phyloP scores from a whole-genome alignment of 2,888 invertebrate genomes.

The Osmoderma eremita region DNA sequence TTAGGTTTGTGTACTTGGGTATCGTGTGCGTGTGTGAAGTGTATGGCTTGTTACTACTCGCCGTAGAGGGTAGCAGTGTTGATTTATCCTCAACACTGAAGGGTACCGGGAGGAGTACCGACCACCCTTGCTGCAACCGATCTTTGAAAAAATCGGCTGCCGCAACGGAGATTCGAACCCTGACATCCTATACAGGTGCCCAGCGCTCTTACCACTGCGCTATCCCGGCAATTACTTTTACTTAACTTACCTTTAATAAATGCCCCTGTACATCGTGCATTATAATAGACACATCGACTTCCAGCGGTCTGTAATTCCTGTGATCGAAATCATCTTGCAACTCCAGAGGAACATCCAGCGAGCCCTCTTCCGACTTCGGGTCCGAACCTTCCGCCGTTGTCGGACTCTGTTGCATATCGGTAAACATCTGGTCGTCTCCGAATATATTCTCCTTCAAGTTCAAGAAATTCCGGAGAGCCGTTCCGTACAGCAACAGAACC shows the following conservation, averaged over 20 bases:
- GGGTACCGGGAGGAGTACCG: too few species aligned
- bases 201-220: too few species aligned
- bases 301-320: conserved; percentile 86
- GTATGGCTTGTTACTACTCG: too few species aligned
- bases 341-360: conserved; percentile 76
- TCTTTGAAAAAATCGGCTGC: too few species aligned
- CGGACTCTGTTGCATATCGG: conserved; percentile 83
- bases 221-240: too few species aligned
- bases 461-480: conserved; percentile 88
- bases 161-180: too few species aligned
- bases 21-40: too few species aligned
- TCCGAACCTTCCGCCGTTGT: conserved; percentile 62
- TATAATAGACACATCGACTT: conserved; percentile 91
- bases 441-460: conserved; percentile 97
- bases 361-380: conserved; percentile 74
- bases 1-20: too few species aligned
- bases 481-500: conserved; percentile 89
- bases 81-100: too few species aligned
- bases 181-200: too few species aligned
- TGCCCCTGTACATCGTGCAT: conserved; percentile 97
- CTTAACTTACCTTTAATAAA: conserved; percentile 75
- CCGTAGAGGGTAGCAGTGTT: too few species aligned
- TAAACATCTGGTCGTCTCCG: conserved; percentile 94
- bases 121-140: too few species aligned
- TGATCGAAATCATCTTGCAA: conserved; percentile 86